Evolutionary conservation across 2,113 vertebrate species (phyloP), one percentile per base, ranked within the genome.

Genomic region (Helogale parvula): DNA sequence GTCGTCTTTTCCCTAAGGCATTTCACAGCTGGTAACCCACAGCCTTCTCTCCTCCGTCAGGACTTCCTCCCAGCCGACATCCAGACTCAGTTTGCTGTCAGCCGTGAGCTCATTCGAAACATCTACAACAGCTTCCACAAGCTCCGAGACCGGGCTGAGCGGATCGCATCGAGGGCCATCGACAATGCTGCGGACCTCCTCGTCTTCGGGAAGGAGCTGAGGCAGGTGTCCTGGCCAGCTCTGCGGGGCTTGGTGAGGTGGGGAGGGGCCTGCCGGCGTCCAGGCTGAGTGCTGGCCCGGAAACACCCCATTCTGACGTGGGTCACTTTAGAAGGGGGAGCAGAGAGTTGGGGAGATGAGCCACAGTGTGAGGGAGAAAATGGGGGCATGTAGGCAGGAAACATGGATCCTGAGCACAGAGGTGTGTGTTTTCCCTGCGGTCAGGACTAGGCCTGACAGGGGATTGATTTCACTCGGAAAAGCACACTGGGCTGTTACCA

Each of bases 21-120:
- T 12, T 8, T 5, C 54, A 2, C 0, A 4, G 33, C 33, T 15
- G 0, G 57, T 57, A 3, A 25, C 0, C 0, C 16, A 5, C 1
- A 0, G 21, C 31, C 17, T 16, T 13, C 35, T 79, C 33, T 41
- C 33, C 31, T 82, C 35, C 10, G 7, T n/a, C 97, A 99, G 99
- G 99, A 99, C 95, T 99, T 99, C 98, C 99, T 99, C 71, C 99
- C 99, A 3, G 98, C 99, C 1, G 99, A 99, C 97, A 99, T 99
- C 96, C 99, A 99, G 98, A 98, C 98, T 45, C 99, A 99, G 97
- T 99, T 99, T 95, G 99, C 99, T 0, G 97, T 99, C 79, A 99
- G 99, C 99, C 98, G 99, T 91, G 99, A 99, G 97, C 98, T 99
- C 97, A 99, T 99, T 92, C 99, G 99, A 47, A 99, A 99, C 91